Conservation (phyloP, 2,888 invertebrate species). For the Oconnorella tubifera region DNA sequence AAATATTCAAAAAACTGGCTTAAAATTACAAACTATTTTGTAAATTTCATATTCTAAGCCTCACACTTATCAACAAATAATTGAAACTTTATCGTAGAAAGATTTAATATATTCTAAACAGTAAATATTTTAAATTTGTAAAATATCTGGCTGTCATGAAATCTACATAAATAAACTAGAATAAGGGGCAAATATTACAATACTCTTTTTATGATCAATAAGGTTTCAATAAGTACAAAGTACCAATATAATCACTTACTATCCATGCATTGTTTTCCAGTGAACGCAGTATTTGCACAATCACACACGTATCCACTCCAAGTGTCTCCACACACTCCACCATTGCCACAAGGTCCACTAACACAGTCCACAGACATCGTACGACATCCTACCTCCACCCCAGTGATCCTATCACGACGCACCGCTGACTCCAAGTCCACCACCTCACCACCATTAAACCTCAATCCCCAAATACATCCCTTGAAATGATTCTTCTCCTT, state of each 20-base stretch:
- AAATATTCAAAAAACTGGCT: no score
- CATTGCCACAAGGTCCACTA: constrained; percentile 41
- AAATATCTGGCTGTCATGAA: no score
- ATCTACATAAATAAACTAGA: no score
- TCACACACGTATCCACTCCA: constrained; percentile 46
- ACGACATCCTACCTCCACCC: constrained; percentile 36
- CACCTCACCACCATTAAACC: constrained; percentile 35
- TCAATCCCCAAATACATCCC: constrained; percentile 50
- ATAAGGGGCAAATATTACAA: no score
- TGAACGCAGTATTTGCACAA: constrained; percentile 46
- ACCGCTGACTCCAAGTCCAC: constrained; percentile 23
- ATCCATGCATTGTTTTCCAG: constrained; percentile 36
- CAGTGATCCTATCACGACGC: constrained; percentile 21
- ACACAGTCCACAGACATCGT: constrained; percentile 32
- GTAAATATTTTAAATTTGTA: no score
- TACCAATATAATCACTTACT: constrained; percentile 31
- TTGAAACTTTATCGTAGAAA: no score
- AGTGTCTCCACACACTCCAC: constrained; percentile 44
- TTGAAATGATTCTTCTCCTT: constrained; percentile 39
- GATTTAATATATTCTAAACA: no score
- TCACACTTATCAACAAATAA: no score
- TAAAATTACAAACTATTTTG: no score
- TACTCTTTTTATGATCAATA: no score
- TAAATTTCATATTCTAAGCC: no score
- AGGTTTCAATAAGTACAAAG: no score